These are phyloP conservation scores for Dione vanillae DNA, from an alignment of 2,888 invertebrate species.

Conservation along the genomic window DNA sequence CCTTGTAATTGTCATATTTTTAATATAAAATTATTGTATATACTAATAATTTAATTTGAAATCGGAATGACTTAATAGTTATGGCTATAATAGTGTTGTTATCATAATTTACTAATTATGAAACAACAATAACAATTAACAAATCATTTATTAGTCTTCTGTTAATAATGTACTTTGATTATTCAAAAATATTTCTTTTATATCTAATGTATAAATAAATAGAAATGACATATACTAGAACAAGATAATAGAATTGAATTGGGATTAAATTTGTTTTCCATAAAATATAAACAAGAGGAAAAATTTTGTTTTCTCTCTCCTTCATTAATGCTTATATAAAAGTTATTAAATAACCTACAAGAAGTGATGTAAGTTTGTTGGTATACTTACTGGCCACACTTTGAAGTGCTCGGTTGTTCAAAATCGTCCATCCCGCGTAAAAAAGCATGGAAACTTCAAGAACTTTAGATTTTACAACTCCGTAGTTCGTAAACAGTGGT, in stretches of 20 bases:
- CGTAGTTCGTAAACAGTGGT: conserved; percentile 20
- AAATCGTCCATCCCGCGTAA: conserved; percentile 68
- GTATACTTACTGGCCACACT: conserved; percentile 62
- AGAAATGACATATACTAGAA: too few relatives aligned
- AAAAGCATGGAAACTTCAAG: conserved; percentile 76
- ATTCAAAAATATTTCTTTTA: neutral
- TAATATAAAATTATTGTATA: neutral
- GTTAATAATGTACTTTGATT: neutral
- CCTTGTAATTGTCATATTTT: neutral
- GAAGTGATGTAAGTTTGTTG: neutral
- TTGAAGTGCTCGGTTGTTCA: conserved; percentile 58
- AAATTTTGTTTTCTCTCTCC: neutral
- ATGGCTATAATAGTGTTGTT: neutral
- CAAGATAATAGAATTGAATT: too few relatives aligned
- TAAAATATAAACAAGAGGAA: neutral
- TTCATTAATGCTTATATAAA: conserved; percentile 18
- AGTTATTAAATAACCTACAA: conserved; percentile 14
- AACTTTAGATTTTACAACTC: conserved; percentile 47
- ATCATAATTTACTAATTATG: neutral
- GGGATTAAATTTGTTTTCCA: too few relatives aligned
- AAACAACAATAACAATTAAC: conserved; percentile 9
- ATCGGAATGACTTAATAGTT: neutral
- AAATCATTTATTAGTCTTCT: neutral
- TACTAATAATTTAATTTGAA: too few relatives aligned
- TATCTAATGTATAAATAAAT: too few relatives aligned